Evolutionary conservation across 2,113 vertebrate genomes (phyloP).

Genomic region (Gymnarchus niloticus): DNA sequence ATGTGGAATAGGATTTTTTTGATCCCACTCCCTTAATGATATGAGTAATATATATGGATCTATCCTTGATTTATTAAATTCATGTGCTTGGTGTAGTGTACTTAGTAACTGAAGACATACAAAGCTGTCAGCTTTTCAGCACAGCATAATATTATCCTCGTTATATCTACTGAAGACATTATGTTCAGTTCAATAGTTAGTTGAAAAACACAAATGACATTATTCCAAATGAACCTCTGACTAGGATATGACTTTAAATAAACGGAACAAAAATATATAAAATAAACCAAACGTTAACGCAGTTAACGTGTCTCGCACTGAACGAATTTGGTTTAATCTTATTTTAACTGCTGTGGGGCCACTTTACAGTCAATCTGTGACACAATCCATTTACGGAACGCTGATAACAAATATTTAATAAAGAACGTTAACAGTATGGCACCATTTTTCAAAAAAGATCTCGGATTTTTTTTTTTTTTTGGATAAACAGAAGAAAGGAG

Average conservation of each 20-base stretch:
- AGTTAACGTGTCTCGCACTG: slow-evolving; percentile 26
- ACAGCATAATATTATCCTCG: background rate
- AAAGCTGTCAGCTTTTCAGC: background rate
- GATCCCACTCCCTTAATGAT: background rate
- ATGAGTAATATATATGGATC: background rate
- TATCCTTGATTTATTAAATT: background rate
- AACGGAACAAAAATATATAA: background rate
- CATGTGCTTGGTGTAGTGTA: background rate
- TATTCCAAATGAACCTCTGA: background rate
- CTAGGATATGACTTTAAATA: background rate
- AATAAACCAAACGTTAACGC: background rate
- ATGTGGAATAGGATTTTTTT: background rate
- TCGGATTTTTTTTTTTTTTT: no score
- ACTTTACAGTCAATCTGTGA: slow-evolving; percentile 60
- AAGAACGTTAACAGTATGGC: slow-evolving; percentile 54
- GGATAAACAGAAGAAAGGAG: no score
- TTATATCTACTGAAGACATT: background rate
- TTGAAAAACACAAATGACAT: background rate
- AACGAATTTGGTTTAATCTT: slow-evolving; percentile 49
- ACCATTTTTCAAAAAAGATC: slow-evolving; percentile 32
- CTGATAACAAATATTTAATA: slow-evolving; percentile 71
- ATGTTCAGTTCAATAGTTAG: background rate
- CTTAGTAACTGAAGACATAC: background rate
- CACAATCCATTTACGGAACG: slow-evolving; percentile 69
- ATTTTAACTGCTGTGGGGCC: slow-evolving; percentile 58